Percentiles rank a stretch among this genome's conserved stretches.
Conservation (phyloP, 2,888 invertebrate species). For the Laothoe populi region DNA sequence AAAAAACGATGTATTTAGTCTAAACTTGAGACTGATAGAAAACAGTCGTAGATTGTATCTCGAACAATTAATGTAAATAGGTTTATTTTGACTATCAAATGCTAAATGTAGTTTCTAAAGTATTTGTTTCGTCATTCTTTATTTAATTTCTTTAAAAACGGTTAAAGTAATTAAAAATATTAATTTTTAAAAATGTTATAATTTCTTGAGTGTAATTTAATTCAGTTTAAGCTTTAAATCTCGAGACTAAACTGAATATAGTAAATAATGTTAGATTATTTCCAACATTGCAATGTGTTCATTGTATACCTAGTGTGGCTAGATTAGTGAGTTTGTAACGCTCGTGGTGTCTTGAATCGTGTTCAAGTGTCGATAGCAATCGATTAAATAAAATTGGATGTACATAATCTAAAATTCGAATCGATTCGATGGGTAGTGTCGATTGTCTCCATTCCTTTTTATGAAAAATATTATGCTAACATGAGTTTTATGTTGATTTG, state of each 20-base stretch:
- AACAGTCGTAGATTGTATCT: conserved; percentile 37
- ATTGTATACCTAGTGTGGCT: conserved; percentile 77
- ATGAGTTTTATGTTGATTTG: conserved; percentile 31
- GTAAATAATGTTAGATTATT: conserved; percentile 24
- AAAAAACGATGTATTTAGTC: conserved; percentile 41
- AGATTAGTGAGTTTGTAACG: conserved; percentile 60
- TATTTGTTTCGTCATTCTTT: conserved; percentile 2
- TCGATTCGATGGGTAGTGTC: conserved; percentile 46
- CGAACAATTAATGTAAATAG: conserved; percentile 33
- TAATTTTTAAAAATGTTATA: background rate
- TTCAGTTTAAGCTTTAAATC: conserved; percentile 31
- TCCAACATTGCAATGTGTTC: conserved; percentile 73
- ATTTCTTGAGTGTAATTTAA: conserved; percentile 17
- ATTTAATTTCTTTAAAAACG: no score
- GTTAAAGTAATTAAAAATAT: no score
- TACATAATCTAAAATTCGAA: conserved; percentile 50
- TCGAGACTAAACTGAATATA: conserved; percentile 33
- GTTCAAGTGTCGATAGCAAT: conserved; percentile 55
- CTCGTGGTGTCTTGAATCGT: conserved; percentile 61
- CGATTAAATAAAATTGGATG: conserved; percentile 52
- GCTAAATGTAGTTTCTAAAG: conserved; percentile 17
- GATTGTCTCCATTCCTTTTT: conserved; percentile 45
- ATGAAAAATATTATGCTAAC: conserved; percentile 20
- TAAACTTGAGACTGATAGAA: conserved; percentile 45
- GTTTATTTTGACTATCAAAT: conserved; percentile 30